These are phyloP conservation scores for Volucella zonaria DNA, from an alignment of 2,888 invertebrate species.

Conservation along the genomic window DNA sequence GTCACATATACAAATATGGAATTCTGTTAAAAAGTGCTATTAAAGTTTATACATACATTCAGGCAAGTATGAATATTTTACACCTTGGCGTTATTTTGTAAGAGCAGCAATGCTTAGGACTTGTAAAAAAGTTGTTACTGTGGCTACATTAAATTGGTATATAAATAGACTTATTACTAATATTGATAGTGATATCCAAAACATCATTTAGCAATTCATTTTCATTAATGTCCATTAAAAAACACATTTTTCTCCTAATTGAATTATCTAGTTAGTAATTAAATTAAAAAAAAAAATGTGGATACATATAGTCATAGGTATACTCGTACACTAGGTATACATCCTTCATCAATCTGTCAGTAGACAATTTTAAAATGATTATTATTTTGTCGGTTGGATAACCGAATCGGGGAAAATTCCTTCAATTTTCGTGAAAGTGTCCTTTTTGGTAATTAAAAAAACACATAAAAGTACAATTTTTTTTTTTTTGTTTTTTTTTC, in stretches of 20 bases:
- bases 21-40: no score
- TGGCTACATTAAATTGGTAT: not conserved
- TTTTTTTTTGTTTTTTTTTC: slow-evolving; percentile 53
- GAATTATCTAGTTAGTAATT: slow-evolving; percentile 61
- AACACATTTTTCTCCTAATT: slow-evolving; percentile 31
- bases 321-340: not conserved
- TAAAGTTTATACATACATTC: not conserved
- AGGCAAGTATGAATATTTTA: not conserved
- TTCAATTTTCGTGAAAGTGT: slow-evolving; percentile 53
- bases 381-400: slow-evolving; percentile 56
- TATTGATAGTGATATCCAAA: no score
- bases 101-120: not conserved
- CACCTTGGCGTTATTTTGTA: not conserved
- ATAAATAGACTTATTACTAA: no score
- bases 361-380: slow-evolving; percentile 66
- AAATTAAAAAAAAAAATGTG: slow-evolving; percentile 36
- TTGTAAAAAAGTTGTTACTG: not conserved
- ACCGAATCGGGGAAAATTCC: slow-evolving; percentile 41
- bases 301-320: not conserved
- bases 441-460: slow-evolving; percentile 71
- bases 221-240: slow-evolving; percentile 29
- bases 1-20: no score
- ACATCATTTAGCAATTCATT: slow-evolving; percentile 3
- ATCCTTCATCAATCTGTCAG: slow-evolving; percentile 68
- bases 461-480: slow-evolving; percentile 66